Base-by-base conservation (phyloP, 2,888 invertebrate species). In the Lasioglossum oenotherae region DNA sequence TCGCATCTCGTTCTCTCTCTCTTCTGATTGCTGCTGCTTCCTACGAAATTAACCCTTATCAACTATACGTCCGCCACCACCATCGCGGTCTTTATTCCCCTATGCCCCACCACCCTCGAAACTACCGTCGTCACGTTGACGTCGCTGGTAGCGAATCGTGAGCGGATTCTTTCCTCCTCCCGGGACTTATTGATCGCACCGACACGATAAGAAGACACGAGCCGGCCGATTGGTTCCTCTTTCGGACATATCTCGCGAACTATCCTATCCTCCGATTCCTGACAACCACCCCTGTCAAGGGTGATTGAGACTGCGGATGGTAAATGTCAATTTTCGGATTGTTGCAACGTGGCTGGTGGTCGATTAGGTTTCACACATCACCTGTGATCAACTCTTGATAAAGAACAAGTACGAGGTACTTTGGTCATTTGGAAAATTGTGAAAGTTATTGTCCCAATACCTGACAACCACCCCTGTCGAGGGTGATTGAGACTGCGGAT, bases 21-120 rank as follows among this genome's bases (percentile, higher is more conserved):
- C 12, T 44, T 12, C 44, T 3, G 44, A 44, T 91, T 14, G 53
- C 60, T 92, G 91, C 92, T 81, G 92, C 91, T 94, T 94, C 94
- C 93, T 95, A 94, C 94, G 94, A 95, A 95, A 95, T 95, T 95
- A 95, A 95, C 95, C 95, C 95, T 95, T 95, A 95, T 95, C 95
- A 95, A 95, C 94, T 87, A 88, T 85, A 81, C 87, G 89, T 87
- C 89, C 80, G 84, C 85, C 89, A 74, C 80, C 82, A 86, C 77
- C 75, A 81, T 64, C 64, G 64, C 64, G 64, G 49, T 81, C 71
- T 84, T 86, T 81, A 81, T 85, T 73, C 80, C 80, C 60, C 72
- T 57, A 44, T 16, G 44, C 85, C 86, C 87, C 91, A 88, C 87
- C 88, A 80, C 35, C 41, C 64, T 38, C 81, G 74, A 77, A 80